phyloP scores from a whole-genome alignment of 2,113 vertebrate genomes.

The Crocuta crocuta region DNA sequence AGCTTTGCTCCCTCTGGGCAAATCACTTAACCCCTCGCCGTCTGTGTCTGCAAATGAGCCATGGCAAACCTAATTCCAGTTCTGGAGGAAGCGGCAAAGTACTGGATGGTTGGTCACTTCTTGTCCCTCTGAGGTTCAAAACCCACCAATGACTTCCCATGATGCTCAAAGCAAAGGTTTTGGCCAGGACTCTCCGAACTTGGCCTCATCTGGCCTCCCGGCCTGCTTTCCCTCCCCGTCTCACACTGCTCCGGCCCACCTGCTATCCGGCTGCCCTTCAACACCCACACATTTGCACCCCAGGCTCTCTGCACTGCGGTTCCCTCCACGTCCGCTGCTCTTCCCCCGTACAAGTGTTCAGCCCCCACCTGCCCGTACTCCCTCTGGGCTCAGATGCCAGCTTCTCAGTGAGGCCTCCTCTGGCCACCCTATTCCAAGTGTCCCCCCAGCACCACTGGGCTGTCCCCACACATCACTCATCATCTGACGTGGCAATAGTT shows the following conservation, averaged over 20 bases:
- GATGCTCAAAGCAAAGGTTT: neutral
- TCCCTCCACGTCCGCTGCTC: neutral
- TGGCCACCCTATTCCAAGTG: neutral
- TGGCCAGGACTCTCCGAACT: neutral
- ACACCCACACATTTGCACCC: neutral
- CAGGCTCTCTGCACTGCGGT: fast-evolving
- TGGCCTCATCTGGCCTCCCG: neutral
- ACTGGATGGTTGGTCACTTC: neutral
- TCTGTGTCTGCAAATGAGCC: neutral
- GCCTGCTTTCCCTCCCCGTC: neutral
- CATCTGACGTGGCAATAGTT: neutral
- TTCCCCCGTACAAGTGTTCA: fast-evolving
- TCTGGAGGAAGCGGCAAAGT: neutral
- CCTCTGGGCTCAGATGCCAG: neutral
- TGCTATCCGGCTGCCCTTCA: neutral
- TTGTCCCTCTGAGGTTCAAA: neutral
- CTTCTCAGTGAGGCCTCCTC: neutral
- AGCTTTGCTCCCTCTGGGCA: neutral
- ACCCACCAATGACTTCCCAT: neutral
- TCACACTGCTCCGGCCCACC: neutral
- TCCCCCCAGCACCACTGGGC: neutral
- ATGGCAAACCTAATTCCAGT: neutral
- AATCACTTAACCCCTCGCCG: neutral
- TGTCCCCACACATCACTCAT: neutral
- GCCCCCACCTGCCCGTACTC: neutral